These are phyloP conservation scores for Sebastes fasciatus DNA, from an alignment of 2,113 vertebrate genomes.

Conservation along the genomic window DNA sequence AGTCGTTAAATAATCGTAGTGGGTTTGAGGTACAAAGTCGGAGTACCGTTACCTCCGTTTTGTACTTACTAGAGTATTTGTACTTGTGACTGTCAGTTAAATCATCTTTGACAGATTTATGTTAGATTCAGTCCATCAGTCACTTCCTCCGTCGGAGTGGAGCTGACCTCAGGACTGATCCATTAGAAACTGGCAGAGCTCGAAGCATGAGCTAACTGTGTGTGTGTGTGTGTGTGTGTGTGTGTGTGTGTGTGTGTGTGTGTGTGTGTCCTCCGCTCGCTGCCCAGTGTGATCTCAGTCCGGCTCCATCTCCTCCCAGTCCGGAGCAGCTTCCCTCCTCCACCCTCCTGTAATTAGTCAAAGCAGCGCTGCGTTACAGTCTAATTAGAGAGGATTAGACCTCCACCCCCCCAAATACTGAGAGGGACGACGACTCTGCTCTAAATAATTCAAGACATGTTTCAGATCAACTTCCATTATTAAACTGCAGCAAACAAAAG, in stretches of 20 bases:
- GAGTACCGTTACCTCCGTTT: not conserved
- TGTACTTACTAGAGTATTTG: not conserved
- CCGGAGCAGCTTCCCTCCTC: conserved; percentile 2
- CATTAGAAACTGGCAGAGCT: conserved; percentile 12
- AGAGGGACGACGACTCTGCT: not conserved
- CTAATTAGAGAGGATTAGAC: conserved; percentile 24
- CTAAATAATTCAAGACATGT: conserved; percentile 4
- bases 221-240: conserved; percentile 19
- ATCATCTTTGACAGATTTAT: not conserved
- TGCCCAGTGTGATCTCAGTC: conserved; percentile 71
- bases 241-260: conserved; percentile 4
- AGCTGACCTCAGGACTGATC: conserved; percentile 20
- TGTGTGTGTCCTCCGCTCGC: conserved; percentile 21
- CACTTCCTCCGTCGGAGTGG: not conserved
- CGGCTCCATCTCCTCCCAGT: conserved; percentile 12
- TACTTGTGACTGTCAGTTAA: not conserved
- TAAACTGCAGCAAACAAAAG: not conserved
- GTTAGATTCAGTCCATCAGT: not conserved
- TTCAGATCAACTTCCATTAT: not conserved
- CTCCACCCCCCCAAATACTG: not conserved
- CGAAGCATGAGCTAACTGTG: conserved; percentile 26
- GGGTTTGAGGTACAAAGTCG: not conserved
- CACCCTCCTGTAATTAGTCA: not conserved
- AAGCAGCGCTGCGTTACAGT: conserved; percentile 1
- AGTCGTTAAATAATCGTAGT: not conserved